Percentiles rank a stretch among this genome's conserved stretches.
phyloP scores from a whole-genome alignment of 2,797 vertebrate genomes.

The Girardinus metallicus region DNA sequence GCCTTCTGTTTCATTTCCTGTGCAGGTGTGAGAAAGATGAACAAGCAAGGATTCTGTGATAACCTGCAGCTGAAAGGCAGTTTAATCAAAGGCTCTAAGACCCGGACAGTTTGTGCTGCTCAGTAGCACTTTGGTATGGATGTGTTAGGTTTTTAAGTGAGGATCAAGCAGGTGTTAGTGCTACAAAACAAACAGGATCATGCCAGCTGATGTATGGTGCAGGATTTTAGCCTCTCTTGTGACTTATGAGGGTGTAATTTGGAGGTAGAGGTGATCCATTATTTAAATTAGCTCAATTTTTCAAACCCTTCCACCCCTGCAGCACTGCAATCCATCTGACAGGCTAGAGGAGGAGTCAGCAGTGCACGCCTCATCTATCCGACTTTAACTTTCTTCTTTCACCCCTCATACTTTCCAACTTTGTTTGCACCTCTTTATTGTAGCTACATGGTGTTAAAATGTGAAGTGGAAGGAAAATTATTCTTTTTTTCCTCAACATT shows the following conservation, averaged over 20 bases:
- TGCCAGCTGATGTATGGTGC: conserved; percentile 26
- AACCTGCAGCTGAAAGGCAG: conserved; percentile 30
- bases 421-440: not conserved
- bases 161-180: conserved; percentile 4
- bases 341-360: conserved; percentile 15
- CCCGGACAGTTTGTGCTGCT: not conserved
- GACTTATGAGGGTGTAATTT: conserved; percentile 45
- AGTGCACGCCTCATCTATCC: conserved; percentile 17
- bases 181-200: conserved; percentile 3
- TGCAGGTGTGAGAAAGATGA: conserved; percentile 19
- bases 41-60: not conserved
- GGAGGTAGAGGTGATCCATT: conserved; percentile 59
- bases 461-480: not conserved
- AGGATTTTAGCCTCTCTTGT: conserved; percentile 16
- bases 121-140: conserved; percentile 7
- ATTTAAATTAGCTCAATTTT: conserved; percentile 69
- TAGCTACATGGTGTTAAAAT: not conserved
- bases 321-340: conserved; percentile 38
- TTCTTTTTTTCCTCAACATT: not conserved
- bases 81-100: conserved; percentile 5
- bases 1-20: conserved; percentile 63
- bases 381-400: conserved; percentile 5
- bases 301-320: conserved; percentile 53
- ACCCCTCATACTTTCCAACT: not conserved
- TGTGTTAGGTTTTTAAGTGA: not conserved